Conservation (phyloP, 1,140 invertebrate species). For the Caenorhabditis elegans region WBcel235 BX284605.5:7518501-7519000, state of each 20-base stretch:
- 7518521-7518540: too few relatives aligned
- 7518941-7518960: constrained; percentile 8
- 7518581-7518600: not conserved
- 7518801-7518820: not conserved
- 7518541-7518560: too few relatives aligned
- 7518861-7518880: not conserved
- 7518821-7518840: accelerated
- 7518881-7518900: not conserved
- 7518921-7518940: not conserved
- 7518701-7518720: not conserved
- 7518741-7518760: not conserved
- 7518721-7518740: constrained; percentile 4
- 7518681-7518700: not conserved
- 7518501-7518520: too few relatives aligned
- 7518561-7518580: too few relatives aligned
- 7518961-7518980: not conserved
- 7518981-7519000: not conserved
- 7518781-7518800: not conserved
- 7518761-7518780: not conserved
- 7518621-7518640: constrained; percentile 10
- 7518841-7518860: not conserved
- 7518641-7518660: not conserved
- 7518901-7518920: not conserved
- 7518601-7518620: not conserved
- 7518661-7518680: not conserved